Evolutionary conservation across 2,888 invertebrate genomes (phyloP), one percentile per base, ranked within the genome.

Genomic region (Stenichneumon culpator): DNA sequence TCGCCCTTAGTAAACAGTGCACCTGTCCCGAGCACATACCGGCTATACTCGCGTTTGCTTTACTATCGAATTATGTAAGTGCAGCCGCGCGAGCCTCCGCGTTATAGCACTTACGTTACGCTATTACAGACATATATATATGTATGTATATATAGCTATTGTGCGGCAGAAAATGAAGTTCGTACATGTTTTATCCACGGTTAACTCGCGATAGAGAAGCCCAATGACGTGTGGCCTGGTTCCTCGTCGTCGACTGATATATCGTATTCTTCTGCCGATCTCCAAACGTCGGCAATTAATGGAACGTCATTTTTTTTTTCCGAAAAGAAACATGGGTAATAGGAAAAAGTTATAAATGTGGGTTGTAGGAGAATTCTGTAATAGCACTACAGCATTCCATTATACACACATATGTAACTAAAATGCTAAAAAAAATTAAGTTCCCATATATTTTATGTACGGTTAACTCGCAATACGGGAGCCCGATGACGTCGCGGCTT

Each of bases 1-100:
- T 82, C 82, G 54, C 77, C 70, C 77, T 82, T 82, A 65, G 82
- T 50, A 82, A 82, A 82, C 77, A 72, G 70, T 77, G 65, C 82
- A 82, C 82, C 82, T 82, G 82, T 72, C 75, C 28, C 32, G 32
- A 63, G n/a, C 32, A 47, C 75, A 82, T 77, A 69, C 69, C 28
- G 52, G 14, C 39, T 16, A 16, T 19, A 39, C 57, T 80, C 80
- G 47, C 39, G 6, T 65, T 9, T 65, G 36, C 65, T 54, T 67
- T 11, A 47, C 72, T 57, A 54, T 72, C 65, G 77, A 77, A 77
- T 82, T 82, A 78, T 77, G 77, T 78, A 78, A 82, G 82, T 65
- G 75, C 73, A 68, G 47, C 54, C 44, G 39, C 47, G 9, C 25
- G 57, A 57, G 39, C 39, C 69, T 47, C 22, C 32, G 67, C 36